Conservation (phyloP, 1,140 invertebrate genomes). For the Charaxes varanes region DNA sequence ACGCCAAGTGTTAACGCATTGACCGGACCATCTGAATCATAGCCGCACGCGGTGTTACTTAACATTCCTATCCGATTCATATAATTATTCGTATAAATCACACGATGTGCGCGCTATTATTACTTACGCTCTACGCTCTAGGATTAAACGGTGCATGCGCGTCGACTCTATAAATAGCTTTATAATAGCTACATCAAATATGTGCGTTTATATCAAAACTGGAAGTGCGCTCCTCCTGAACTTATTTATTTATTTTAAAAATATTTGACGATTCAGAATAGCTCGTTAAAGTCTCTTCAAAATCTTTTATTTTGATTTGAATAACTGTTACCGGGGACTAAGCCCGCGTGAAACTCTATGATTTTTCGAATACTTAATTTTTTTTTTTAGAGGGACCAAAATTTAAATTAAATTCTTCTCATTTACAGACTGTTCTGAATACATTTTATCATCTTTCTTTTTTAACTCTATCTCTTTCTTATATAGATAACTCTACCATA, state of each 20-base stretch:
- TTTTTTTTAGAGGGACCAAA: no score
- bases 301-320: no score
- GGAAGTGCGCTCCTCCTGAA: not conserved
- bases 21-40: constrained; percentile 55
- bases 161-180: constrained; percentile 26
- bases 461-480: no score
- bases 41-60: constrained; percentile 51
- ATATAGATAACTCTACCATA: no score
- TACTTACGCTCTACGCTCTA: constrained; percentile 31
- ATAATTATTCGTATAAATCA: constrained; percentile 65
- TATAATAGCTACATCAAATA: not conserved
- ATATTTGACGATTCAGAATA: no score
- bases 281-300: not conserved
- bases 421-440: no score
- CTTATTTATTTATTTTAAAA: not conserved
- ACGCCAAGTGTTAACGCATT: constrained; percentile 55
- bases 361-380: no score
- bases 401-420: no score
- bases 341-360: no score
- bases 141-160: constrained; percentile 27
- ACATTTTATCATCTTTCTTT: no score
- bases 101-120: constrained; percentile 39
- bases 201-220: not conserved
- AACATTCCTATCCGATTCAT: constrained; percentile 63
- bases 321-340: no score